Conservation (phyloP, 2,888 invertebrate genomes). For the Eristalis intricaria region DNA sequence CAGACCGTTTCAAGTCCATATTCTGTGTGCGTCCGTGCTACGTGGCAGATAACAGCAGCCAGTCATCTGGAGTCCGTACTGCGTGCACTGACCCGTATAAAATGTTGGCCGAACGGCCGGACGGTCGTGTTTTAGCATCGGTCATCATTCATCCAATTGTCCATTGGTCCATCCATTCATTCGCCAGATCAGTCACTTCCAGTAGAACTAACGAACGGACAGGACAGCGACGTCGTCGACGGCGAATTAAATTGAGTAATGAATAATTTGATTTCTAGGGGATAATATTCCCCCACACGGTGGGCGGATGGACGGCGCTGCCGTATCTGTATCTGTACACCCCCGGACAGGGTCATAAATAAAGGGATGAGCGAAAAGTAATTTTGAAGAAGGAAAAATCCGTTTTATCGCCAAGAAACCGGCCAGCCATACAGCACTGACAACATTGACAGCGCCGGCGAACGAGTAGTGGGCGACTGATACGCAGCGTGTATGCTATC, state of each 20-base stretch:
- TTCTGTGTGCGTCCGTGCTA: conserved; percentile 3
- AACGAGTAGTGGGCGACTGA: conserved; percentile 36
- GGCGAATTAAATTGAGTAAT: conserved; percentile 68
- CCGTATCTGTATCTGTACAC: conserved; percentile 18
- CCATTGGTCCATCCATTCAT: conserved; percentile 44
- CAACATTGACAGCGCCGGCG: conserved; percentile 8
- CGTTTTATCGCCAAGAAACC: conserved; percentile 48
- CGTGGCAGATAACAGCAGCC: conserved; percentile 19
- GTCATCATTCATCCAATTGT: conserved; percentile 57
- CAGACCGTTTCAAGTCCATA: background rate
- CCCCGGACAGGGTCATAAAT: conserved; percentile 44
- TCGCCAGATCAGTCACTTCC: conserved; percentile 58
- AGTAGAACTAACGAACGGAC: conserved; percentile 14
- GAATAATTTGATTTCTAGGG: conserved; percentile 68
- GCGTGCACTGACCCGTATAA: conserved; percentile 38
- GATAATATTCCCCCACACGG: conserved; percentile 40
- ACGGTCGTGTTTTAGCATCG: conserved; percentile 22
- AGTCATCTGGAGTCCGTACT: background rate
- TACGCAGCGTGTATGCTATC: conserved; percentile 41
- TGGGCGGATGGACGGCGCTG: background rate
- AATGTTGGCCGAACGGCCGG: conserved; percentile 39
- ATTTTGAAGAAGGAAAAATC: conserved; percentile 57
- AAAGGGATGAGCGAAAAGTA: conserved; percentile 61
- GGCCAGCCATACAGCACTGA: conserved; percentile 10
- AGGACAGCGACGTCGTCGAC: background rate